Conservation (phyloP, 2,113 vertebrate species). For the Rhabdornis inornatus region DNA sequence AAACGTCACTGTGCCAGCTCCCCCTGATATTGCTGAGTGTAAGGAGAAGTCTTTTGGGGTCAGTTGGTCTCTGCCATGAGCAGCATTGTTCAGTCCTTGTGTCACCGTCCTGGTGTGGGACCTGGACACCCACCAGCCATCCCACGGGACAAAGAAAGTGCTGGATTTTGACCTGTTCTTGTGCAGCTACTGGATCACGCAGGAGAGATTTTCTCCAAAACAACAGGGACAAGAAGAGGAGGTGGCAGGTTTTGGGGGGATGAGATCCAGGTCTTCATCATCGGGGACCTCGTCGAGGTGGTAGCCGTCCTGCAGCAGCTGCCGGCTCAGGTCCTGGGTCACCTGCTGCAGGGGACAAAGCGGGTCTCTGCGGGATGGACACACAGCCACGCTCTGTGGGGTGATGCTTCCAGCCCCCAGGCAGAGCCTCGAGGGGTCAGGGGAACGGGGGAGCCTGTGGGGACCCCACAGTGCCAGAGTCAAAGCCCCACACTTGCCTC, state of each 20-base stretch:
- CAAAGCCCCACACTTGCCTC: slow-evolving; percentile 82
- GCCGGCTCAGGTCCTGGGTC: slow-evolving; percentile 89
- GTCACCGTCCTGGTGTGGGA: rapidly evolving
- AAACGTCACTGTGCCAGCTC: background rate
- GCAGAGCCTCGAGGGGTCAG: background rate
- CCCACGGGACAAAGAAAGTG: background rate
- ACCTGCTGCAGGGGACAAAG: slow-evolving; percentile 74
- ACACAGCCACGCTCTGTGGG: background rate
- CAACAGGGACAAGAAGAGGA: slow-evolving; percentile 84
- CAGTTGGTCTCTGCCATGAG: background rate
- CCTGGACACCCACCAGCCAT: background rate
- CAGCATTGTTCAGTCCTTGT: background rate
- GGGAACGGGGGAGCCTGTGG: rapidly evolving
- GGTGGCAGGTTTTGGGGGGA: slow-evolving; percentile 88
- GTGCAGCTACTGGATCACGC: slow-evolving; percentile 80
- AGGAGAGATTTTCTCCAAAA: slow-evolving; percentile 77
- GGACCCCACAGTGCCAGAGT: rapidly evolving
- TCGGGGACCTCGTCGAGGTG: slow-evolving; percentile 94
- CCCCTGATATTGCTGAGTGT: background rate
- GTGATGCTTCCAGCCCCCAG: background rate
- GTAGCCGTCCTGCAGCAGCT: slow-evolving; percentile 93
- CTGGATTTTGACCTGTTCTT: background rate
- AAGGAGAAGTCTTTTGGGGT: background rate
- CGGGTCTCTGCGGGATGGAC: background rate
- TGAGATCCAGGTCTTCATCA: slow-evolving; percentile 95